phyloP scores from a whole-genome alignment of 2,888 invertebrate genomes.

The Fragum sueziense region DNA sequence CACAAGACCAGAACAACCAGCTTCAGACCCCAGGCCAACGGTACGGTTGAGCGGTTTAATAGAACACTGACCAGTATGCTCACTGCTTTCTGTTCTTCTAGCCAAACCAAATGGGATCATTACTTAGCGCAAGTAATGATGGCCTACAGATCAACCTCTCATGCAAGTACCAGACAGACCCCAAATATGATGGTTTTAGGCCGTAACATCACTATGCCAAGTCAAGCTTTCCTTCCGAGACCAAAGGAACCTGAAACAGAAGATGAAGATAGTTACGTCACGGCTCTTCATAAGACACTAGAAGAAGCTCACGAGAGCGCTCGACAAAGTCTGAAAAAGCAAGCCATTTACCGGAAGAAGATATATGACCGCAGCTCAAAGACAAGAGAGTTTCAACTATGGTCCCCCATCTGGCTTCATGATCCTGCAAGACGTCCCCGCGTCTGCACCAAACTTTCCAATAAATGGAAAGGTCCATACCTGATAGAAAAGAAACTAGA shows the following conservation, averaged over 20 bases:
- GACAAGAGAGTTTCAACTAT: background rate
- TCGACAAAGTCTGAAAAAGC: slow-evolving; percentile 10
- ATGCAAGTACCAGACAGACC: slow-evolving; percentile 53
- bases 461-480: too few species aligned
- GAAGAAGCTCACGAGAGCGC: background rate
- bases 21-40: slow-evolving; percentile 9
- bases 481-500: too few species aligned
- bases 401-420: too few species aligned
- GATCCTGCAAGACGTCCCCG: too few species aligned
- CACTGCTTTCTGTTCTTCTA: background rate
- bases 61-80: slow-evolving; percentile 61
- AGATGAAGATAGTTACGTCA: too few species aligned
- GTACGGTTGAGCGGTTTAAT: slow-evolving; percentile 60
- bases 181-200: slow-evolving; percentile 57
- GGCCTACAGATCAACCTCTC: slow-evolving; percentile 61
- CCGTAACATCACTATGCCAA: slow-evolving; percentile 50
- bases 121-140: slow-evolving; percentile 58
- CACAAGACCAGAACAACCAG: slow-evolving; percentile 23
- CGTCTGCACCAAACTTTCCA: too few species aligned
- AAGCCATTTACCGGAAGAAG: slow-evolving; percentile 27
- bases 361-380: slow-evolving; percentile 32
- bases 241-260: background rate
- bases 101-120: slow-evolving; percentile 60
- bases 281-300: too few species aligned
- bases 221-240: slow-evolving; percentile 23